A percentile compares a stretch with the other conserved stretches of the same genome.
phyloP scores from a whole-genome alignment of 2,113 vertebrate genomes.

The Dicerorhinus sumatrensis region DNA sequence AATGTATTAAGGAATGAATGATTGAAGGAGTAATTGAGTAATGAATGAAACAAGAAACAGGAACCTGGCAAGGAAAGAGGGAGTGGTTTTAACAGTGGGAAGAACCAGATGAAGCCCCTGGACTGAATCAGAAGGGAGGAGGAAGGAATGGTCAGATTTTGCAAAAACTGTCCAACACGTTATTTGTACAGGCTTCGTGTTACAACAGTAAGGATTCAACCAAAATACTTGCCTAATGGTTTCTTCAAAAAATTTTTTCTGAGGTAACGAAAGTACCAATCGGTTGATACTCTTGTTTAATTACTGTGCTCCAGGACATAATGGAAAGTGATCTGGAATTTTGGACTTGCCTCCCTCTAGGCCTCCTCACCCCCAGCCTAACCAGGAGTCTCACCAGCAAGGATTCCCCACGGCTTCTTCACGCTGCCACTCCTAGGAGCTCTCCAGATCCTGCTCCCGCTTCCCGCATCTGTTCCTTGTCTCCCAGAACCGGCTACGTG shows the following conservation, averaged over 20 bases:
- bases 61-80: background rate
- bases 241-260: background rate
- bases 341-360: background rate
- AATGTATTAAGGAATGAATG: background rate
- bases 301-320: background rate
- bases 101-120: fast-evolving
- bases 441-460: background rate
- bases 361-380: background rate
- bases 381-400: too few relatives aligned
- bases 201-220: background rate
- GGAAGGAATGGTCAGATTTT: background rate
- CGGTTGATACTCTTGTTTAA: background rate
- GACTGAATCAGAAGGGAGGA: background rate
- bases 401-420: background rate
- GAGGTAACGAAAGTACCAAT: background rate
- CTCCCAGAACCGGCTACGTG: fast-evolving
- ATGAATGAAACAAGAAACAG: background rate
- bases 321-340: background rate
- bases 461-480: fast-evolving
- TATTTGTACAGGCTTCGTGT: background rate
- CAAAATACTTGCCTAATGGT: background rate
- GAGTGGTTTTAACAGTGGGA: background rate
- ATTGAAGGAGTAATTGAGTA: background rate
- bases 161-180: background rate
- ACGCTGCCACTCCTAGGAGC: background rate